Evolutionary conservation across 2,797 vertebrate genomes (phyloP), one percentile per base, ranked within the genome.

Genomic region (Dallia pectoralis): DNA sequence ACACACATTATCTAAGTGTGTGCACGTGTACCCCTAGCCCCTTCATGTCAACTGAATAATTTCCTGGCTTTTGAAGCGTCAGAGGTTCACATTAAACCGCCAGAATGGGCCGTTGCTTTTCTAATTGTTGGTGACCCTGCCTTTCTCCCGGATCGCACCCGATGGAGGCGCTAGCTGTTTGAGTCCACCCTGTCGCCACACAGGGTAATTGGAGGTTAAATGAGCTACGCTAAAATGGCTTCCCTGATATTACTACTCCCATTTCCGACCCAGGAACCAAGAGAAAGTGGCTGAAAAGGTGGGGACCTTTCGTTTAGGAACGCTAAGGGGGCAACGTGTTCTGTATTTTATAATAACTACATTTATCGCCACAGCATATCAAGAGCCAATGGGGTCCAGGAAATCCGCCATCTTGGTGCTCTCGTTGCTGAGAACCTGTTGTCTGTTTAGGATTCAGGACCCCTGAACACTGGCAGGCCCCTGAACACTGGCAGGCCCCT

Each of bases 181-280:
- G 69, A 29, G 69, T 61, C 80, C 47, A 40, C 70, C 27, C 63
- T 82, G 70, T 78, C 76, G 67, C 56, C 36, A 68, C 64, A 68
- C 69, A 51, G 77, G 66, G 67, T 87, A 86, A 89, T 88, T 87
- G 79, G 79, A 87, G 86, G 84, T 84, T 85, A 91, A 87, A 82
- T 76, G 73, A 81, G 84, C 85, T 84, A 30, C 73, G 71, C 62
- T 33, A 70, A 81, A 88, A 86, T 76, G 62, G 71, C 64, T 79
- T 62, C 75, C 47, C 33, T 66, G 75, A 83, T 80, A 83, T 85
- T 81, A 80, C 76, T 27, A 70, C 18, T 62, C 36, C n/a, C 77
- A 29, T 76, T 79, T 80, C 74, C 74, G n/a, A 44, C 67, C 65
- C 61, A 65, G 75, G 72, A 51, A 53, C 51, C 27, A 29, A 56